Evolutionary conservation across 2,888 invertebrate genomes (phyloP).

Genomic region (Diachrysia chrysitis): DNA sequence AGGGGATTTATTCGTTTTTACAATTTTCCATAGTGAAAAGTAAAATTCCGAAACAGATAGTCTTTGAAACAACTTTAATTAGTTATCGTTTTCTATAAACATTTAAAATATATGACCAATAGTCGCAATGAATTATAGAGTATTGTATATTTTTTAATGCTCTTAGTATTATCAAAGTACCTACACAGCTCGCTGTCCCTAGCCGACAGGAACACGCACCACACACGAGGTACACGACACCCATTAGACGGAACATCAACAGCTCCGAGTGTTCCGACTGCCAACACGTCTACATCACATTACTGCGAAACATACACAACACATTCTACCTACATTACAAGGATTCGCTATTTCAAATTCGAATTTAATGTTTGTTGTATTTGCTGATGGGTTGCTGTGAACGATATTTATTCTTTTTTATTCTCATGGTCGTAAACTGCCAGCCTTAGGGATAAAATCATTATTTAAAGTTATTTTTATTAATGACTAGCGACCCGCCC

Average conservation of each 20-base stretch:
- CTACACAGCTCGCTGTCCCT: not conserved
- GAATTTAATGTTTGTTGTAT: not conserved
- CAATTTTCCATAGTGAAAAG: no score
- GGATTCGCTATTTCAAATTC: not conserved
- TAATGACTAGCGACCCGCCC: no score
- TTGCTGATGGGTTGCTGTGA: not conserved
- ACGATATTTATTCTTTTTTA: not conserved
- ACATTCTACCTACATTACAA: not conserved
- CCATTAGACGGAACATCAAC: conserved; percentile 38
- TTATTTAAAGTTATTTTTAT: not conserved
- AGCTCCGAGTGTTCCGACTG: conserved; percentile 20
- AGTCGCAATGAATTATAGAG: no score
- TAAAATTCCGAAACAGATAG: no score
- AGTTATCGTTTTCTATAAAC: no score
- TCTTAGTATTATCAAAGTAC: no score
- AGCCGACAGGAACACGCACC: conserved; percentile 14
- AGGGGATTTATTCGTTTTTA: not conserved
- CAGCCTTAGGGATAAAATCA: not conserved
- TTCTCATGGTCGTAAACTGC: not conserved
- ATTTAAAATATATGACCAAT: no score
- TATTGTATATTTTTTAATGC: no score
- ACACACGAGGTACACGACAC: conserved; percentile 31
- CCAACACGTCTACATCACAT: conserved; percentile 12
- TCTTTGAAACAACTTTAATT: no score
- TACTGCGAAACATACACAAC: not conserved